Evolutionary conservation across 2,113 vertebrate species (phyloP).

Genomic region (Epinephelus lanceolatus): DNA sequence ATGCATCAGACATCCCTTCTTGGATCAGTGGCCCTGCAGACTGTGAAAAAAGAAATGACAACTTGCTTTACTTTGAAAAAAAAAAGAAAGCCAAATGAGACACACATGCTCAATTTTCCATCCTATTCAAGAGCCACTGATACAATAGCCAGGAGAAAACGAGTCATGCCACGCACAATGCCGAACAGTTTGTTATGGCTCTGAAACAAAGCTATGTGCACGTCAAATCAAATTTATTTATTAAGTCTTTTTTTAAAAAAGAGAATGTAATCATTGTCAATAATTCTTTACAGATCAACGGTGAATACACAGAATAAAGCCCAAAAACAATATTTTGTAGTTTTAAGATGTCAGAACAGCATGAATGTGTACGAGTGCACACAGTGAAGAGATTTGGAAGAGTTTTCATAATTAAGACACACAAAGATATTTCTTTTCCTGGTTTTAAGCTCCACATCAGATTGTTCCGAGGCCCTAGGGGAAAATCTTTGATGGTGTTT

Average conservation of each 20-base stretch:
- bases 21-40: slow-evolving; percentile 41
- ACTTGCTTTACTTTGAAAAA: slow-evolving; percentile 51
- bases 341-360: not conserved
- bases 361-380: not conserved
- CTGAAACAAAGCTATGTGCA: slow-evolving; percentile 15
- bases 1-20: slow-evolving; percentile 55
- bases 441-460: slow-evolving; percentile 1
- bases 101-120: slow-evolving; percentile 72
- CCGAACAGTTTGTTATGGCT: slow-evolving; percentile 41
- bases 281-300: slow-evolving; percentile 14
- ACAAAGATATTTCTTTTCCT: not conserved
- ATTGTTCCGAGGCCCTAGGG: slow-evolving; percentile 33
- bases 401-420: not conserved
- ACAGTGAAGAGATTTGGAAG: not conserved
- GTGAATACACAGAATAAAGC: not conserved
- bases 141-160: slow-evolving; percentile 68
- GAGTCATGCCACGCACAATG: slow-evolving; percentile 66
- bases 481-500: slow-evolving; percentile 31
- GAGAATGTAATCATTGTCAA: slow-evolving; percentile 20
- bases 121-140: slow-evolving; percentile 29
- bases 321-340: not conserved
- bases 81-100: slow-evolving; percentile 61
- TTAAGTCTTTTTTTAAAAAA: slow-evolving; percentile 18
- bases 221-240: slow-evolving; percentile 36
- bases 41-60: slow-evolving; percentile 57